Evolutionary conservation across 2,797 vertebrate genomes (phyloP).

Genomic region (Cygnus olor): DNA sequence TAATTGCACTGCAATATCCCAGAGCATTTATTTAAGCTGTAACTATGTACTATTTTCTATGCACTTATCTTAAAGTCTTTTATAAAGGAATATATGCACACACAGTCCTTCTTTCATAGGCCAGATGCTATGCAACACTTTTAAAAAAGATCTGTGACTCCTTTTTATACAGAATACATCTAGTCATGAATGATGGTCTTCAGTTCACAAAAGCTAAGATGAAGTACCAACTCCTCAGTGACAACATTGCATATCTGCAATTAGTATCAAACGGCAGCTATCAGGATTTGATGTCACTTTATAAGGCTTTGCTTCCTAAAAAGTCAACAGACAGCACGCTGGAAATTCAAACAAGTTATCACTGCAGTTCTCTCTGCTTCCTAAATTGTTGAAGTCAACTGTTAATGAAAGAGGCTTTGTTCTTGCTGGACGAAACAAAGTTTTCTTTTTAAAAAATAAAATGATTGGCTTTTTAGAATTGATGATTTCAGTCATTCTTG

Average conservation of each 20-base stretch:
- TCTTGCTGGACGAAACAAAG: neutral
- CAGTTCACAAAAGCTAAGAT: neutral
- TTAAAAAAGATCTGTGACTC: neutral
- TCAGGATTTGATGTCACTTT: neutral
- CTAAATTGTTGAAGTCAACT: neutral
- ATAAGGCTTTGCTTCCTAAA: neutral
- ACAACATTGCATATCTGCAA: neutral
- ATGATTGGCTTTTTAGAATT: neutral
- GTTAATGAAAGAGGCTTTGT: neutral
- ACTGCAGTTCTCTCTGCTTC: neutral
- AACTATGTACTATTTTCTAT: constrained; percentile 9
- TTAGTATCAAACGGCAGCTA: neutral
- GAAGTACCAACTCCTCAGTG: neutral
- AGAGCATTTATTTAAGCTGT: neutral
- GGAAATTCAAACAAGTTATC: neutral
- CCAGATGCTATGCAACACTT: neutral
- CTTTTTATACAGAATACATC: neutral
- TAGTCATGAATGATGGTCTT: neutral
- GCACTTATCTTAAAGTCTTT: neutral
- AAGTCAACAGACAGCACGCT: neutral
- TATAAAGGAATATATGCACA: neutral
- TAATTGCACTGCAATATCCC: neutral
- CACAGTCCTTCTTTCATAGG: neutral
- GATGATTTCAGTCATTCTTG: neutral
- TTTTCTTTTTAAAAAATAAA: neutral